These are phyloP conservation scores for Trichopoda pennipes DNA, from an alignment of 2,888 invertebrate species.

Conservation along the genomic window DNA sequence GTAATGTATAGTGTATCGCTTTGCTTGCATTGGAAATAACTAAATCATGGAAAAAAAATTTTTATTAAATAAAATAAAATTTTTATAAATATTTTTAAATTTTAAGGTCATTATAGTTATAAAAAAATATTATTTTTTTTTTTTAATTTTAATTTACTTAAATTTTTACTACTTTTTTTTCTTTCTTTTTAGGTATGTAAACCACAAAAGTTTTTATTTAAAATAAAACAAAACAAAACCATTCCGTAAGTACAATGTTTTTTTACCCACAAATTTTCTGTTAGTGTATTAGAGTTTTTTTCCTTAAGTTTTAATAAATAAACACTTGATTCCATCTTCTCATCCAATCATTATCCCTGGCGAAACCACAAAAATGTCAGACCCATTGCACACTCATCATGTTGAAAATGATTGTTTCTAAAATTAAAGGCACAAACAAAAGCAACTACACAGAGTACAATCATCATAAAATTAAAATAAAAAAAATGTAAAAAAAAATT, in stretches of 20 bases:
- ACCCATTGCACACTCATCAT: conserved; percentile 34
- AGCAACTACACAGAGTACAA: conserved; percentile 17
- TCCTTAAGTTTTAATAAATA: neutral
- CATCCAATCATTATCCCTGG: neutral
- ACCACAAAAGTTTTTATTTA: neutral
- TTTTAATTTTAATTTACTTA: no score
- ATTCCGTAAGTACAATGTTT: conserved; percentile 13
- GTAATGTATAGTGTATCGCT: no score
- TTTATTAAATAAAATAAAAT: no score
- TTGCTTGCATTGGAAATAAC: no score
- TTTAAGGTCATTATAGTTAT: no score
- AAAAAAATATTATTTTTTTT: no score
- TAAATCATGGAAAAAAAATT: no score
- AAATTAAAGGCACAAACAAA: conserved; percentile 13
- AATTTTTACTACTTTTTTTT: neutral
- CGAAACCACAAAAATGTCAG: conserved; percentile 57
- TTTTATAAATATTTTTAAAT: no score
- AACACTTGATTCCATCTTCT: neutral
- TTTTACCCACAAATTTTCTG: neutral
- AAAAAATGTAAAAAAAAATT: conserved; percentile 11
- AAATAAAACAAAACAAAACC: neutral
- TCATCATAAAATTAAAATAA: neutral
- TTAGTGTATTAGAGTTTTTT: conserved; percentile 5
- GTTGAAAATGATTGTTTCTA: conserved; percentile 9
- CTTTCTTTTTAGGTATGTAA: conserved; percentile 54